Base-by-base conservation (phyloP, 2,888 invertebrate genomes). In the Junonia oenone region DNA sequence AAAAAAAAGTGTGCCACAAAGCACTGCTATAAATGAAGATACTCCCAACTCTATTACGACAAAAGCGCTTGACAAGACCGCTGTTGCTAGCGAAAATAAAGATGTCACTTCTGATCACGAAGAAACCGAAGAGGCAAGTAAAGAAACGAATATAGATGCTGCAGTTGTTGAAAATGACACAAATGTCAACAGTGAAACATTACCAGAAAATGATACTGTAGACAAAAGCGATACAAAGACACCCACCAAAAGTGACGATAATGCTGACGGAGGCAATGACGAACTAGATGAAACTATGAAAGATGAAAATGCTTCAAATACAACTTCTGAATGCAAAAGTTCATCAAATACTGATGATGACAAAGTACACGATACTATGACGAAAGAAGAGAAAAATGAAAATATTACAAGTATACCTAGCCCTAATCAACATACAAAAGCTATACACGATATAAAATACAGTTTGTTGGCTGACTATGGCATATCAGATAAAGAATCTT, bases 1-100 rank as follows among this genome's bases (percentile, higher is more conserved):
- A 0, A 89, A 84, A 66, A 88, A 78, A 63, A 49, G 49, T 58
- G 56, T 63, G 47, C 46, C 62, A 33, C 67, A 68, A 46, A 60
- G 56, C 55, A 37, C 45, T 37, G 6, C 38, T 29, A 64, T 56
- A 35, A 62, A 68, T 29, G 56, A 55, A 35, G 61, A 57, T 11
- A 50, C 11, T 40, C 11, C 35, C 15, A 35, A 47, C n/a, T 37
- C 55, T 14, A 45, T 55, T 29, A 43, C 38, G 22, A 51, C 56
- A 45, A 58, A 62, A 40, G 45, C 54, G 33, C 37, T 45, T 37
- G 43, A 43, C 6, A 37, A 50, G 22, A 14, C 11, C n/a, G 45
- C 2, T 22, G 50, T 52, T 4, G 13, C n/a, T 6, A 22, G 1
- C 13, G 13, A 13, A 22, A 26, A 43, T 43, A 22, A 26, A 22